Evolutionary conservation across 2,797 vertebrate species (phyloP).

Genomic region (Miichthys miiuy): DNA sequence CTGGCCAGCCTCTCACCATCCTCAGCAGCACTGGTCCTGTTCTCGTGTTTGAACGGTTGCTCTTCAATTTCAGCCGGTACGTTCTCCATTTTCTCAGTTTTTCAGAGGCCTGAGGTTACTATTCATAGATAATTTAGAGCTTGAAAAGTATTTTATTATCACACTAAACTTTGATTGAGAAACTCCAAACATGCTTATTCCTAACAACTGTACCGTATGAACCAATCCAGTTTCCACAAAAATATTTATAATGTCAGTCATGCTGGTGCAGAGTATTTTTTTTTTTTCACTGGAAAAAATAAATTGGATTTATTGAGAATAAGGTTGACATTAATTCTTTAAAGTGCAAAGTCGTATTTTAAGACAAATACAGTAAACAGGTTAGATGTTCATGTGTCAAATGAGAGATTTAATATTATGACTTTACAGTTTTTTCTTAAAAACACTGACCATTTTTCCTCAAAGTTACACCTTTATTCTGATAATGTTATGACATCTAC

Average conservation of each 20-base stretch:
- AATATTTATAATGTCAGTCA: too few species aligned
- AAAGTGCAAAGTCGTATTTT: background rate
- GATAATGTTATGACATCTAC: background rate
- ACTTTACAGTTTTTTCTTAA: background rate
- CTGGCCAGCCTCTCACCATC: slow-evolving; percentile 96
- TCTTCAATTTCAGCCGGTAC: slow-evolving; percentile 98
- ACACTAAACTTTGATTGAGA: background rate
- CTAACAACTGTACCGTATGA: background rate
- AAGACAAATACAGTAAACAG: background rate
- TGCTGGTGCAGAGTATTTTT: too few species aligned
- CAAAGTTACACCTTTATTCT: background rate
- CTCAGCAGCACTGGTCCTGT: slow-evolving; percentile 98
- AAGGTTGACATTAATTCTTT: background rate
- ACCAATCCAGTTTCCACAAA: too few species aligned
- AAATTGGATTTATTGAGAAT: background rate
- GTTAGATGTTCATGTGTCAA: background rate
- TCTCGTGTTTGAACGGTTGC: slow-evolving; percentile 96
- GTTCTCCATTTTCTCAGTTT: slow-evolving; percentile 24
- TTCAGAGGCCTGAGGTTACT: fast-evolving
- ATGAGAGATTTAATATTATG: background rate
- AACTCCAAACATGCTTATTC: background rate
- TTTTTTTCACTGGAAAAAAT: too few species aligned
- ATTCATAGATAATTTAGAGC: background rate
- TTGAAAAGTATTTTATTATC: background rate
- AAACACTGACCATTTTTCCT: background rate